A percentile compares a stretch with the other conserved stretches of the same genome.
These are phyloP conservation scores for Pristis pectinata DNA, from an alignment of 2,797 vertebrate genomes.

Conservation along the genomic window DNA sequence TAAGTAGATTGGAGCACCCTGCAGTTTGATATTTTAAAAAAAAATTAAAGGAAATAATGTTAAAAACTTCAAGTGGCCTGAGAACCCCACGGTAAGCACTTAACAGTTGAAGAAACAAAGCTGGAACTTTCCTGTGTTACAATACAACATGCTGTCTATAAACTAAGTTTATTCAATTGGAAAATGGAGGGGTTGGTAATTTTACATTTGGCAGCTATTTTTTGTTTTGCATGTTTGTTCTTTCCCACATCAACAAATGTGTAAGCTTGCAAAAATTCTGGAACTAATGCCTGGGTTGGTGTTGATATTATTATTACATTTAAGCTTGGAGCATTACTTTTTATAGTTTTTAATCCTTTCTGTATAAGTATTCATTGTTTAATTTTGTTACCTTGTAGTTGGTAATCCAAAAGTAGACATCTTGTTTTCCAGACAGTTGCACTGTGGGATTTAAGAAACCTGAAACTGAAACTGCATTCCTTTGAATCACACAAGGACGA, in stretches of 20 bases:
- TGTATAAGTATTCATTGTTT: background rate
- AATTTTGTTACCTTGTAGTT: background rate
- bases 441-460: slow-evolving; percentile 91
- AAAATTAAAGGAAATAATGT: background rate
- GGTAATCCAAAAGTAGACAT: background rate
- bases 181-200: background rate
- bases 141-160: background rate
- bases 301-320: background rate
- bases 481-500: slow-evolving; percentile 98
- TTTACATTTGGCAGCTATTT: background rate
- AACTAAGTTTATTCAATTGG: background rate
- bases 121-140: background rate
- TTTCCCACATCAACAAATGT: background rate
- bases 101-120: background rate
- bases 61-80: background rate
- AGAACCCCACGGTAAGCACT: background rate
- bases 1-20: background rate
- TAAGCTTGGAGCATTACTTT: too few relatives aligned
- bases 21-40: background rate
- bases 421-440: slow-evolving; percentile 75
- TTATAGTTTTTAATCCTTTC: background rate
- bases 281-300: background rate
- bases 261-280: background rate
- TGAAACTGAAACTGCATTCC: slow-evolving; percentile 94
- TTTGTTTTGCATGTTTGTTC: too few relatives aligned